Evolutionary conservation across 2,113 vertebrate genomes (phyloP), one percentile per base, ranked within the genome.

Genomic region (Barbus barbus): DNA sequence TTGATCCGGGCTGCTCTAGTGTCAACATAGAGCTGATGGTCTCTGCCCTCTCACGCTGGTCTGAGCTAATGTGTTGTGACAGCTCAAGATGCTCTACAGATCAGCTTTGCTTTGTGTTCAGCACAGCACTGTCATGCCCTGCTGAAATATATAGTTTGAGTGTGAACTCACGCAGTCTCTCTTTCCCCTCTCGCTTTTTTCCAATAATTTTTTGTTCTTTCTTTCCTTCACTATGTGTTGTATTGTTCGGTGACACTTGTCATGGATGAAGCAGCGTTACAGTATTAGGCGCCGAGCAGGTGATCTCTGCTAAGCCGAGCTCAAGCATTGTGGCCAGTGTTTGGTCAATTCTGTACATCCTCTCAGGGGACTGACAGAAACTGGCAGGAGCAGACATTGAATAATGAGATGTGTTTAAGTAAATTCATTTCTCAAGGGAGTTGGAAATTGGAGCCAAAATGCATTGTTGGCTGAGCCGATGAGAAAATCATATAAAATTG

Each of bases 61-160:
- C 91, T 89, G 88, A 87, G 11, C 87, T 94, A 94, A 94, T 89
- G 5, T 13, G 75, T 63, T 63, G 7, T 90, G 93, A 92, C 93
- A 90, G 91, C 87, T 87, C 91, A 89, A 91, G 90, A 92, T 91
- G 90, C 87, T 78, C 73, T 69, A 61, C 78, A 87, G 80, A 20
- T 84, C 82, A 86, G 81, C 90, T 86, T 87, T 86, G 88, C 85
- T 89, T 92, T 91, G 88, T 91, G 75, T 69, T 65, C 72, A 58
- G 89, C 73, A 22, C 58, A 80, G 77, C 75, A 71, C 48, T 4
- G 75, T 90, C 76, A 89, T 79, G 86, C 83, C n/a, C 83, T 44
- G 60, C 78, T 88, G 88, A 88, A 69, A 48, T 48, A 26, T 18
- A 79, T 58, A 78, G 38, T 84, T 71, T 58, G 18, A 38, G 82